A percentile compares a stretch with the other conserved stretches of the same genome.
phyloP scores from a whole-genome alignment of 2,888 invertebrate species.

The Maniola hyperantus region DNA sequence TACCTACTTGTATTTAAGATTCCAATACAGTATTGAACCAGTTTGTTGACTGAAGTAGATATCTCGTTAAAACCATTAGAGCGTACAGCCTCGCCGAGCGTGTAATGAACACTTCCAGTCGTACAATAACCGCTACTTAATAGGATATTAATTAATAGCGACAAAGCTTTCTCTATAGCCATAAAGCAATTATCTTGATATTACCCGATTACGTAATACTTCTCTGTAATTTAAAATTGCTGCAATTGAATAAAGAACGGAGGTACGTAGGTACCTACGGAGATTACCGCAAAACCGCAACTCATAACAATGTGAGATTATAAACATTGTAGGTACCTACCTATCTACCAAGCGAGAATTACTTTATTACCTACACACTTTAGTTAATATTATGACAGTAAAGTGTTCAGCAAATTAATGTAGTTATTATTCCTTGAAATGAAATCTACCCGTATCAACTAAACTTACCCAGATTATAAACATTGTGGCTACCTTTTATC shows the following conservation, averaged over 20 bases:
- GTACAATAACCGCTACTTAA: conserved; percentile 75
- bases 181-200: conserved; percentile 58
- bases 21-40: conserved; percentile 28
- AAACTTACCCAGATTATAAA: neutral
- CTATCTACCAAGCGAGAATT: neutral
- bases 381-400: too few relatives aligned
- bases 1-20: conserved; percentile 13
- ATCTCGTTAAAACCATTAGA: conserved; percentile 71
- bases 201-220: conserved; percentile 40
- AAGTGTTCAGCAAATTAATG: neutral
- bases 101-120: conserved; percentile 79
- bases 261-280: conserved; percentile 17
- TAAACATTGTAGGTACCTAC: neutral
- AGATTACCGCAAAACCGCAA: conserved; percentile 48
- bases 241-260: conserved; percentile 39
- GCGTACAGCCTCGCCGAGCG: conserved; percentile 68
- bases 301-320: conserved; percentile 6
- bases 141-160: conserved; percentile 61
- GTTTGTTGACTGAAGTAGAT: conserved; percentile 44
- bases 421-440: neutral
- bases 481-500: neutral
- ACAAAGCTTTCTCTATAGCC: conserved; percentile 64
- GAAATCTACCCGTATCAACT: neutral
- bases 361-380: neutral
- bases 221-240: conserved; percentile 28